These are phyloP conservation scores for Aselliscus stoliczkanus DNA, from an alignment of 2,797 vertebrate genomes.

Conservation along the genomic window DNA sequence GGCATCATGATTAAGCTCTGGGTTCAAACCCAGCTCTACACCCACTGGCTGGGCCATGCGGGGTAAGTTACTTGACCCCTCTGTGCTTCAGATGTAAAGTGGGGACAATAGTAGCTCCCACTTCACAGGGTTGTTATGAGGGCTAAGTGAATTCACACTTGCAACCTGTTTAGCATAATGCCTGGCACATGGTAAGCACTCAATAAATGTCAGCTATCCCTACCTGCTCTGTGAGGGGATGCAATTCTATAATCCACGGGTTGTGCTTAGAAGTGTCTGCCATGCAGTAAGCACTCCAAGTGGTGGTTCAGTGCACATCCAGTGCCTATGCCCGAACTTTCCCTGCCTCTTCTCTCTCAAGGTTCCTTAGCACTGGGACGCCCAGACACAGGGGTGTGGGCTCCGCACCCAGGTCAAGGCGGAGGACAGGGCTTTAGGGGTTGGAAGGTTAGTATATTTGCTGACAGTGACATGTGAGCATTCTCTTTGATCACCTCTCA, in stretches of 20 bases:
- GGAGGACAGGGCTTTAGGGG: background rate
- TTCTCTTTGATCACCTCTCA: background rate
- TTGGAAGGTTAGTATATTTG: background rate
- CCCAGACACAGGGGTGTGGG: background rate
- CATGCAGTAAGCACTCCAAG: background rate
- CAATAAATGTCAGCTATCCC: background rate
- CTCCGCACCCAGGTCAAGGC: background rate
- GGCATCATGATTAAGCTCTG: background rate
- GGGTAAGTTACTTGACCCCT: background rate
- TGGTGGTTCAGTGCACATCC: background rate
- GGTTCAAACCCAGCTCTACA: background rate
- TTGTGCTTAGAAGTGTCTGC: background rate
- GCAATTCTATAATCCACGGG: background rate
- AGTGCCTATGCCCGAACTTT: background rate
- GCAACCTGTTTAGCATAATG: background rate
- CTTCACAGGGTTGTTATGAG: background rate
- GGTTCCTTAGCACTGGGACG: background rate
- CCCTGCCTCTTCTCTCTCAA: background rate
- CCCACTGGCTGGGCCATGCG: background rate
- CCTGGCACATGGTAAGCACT: background rate
- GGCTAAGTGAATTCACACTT: background rate
- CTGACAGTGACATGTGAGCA: too few species aligned
- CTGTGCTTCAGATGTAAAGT: background rate
- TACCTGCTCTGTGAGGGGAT: background rate
- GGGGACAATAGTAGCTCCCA: too few species aligned